Base-by-base conservation (phyloP, 2,113 vertebrate species). In the Piprites chloris region DNA sequence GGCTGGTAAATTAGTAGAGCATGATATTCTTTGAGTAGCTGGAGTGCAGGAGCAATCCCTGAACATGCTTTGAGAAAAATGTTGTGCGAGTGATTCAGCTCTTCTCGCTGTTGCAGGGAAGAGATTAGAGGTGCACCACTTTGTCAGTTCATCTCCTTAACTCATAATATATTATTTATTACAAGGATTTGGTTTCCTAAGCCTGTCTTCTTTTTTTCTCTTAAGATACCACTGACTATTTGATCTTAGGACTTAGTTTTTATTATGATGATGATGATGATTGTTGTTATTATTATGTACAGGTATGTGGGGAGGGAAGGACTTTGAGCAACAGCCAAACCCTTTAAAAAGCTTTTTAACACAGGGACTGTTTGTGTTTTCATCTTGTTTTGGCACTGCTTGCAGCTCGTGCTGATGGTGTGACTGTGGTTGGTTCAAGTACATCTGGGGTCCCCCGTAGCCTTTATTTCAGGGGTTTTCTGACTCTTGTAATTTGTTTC, bases 91-190 rank as follows among this genome's bases (percentile, higher is more conserved):
- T 69, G 42, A 89, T 91, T 80, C 83, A 95, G 91, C 73, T 94
- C 65, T 91, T 90, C 77, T 53, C 6, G 24, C 56, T 90, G 61
- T 89, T 94, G 61, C 71, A 83, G 62, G 77, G 52, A 90, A 79
- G 73, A 94, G 89, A 95, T 95, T 84, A 96, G 90, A 87, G 83
- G 77, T 85, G 73, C 47, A 69, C 86, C 58, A 85, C 52, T 95
- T 95, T 91, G 93, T 88, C 90, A 93, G 35, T 85, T 94, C 93
- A 73, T 89, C 93, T 92, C 71, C 85, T 90, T 92, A 95, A 68
- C 77, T 94, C 94, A 87, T 95, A 92, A 94, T 95, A 87, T 72
- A 91, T 96, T 96, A 93, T 97, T 96, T 97, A 95, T 95, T 96
- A 94, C 89, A 92, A 93, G 71, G 52, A 87, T 94, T 93, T 73